Evolutionary conservation across 2,113 vertebrate species (phyloP), one percentile per base, ranked within the genome.

Genomic region (Picathartes gymnocephalus): DNA sequence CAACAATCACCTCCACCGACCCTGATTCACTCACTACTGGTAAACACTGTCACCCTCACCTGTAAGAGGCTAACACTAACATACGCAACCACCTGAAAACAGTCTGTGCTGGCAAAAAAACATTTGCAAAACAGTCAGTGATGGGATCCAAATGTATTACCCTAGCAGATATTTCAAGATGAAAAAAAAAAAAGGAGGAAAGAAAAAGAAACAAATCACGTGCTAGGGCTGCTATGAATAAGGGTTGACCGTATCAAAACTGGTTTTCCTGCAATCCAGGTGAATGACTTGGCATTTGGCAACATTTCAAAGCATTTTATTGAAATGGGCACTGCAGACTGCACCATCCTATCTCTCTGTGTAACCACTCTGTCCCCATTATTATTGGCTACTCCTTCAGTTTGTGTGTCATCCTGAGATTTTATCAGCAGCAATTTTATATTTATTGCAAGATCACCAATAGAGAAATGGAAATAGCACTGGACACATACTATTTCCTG

Each of bases 341-440:
- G 48, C 51, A 44, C 31, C 28, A 71, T 88, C 76, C n/a, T 77
- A 56, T 86, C 64, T 87, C 48, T 48, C 74, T 60, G 33, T 50
- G 47, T 62, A 86, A 60, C 62, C 37, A 21, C 51, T 76, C 73
- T 88, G 71, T 86, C 30, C 60, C 53, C 44, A 78, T 90, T 48
- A 7, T 90, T 92, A 90, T 18, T 62, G 82, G 80, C 51, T 71
- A 74, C 65, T 78, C 56, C 9, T 8, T 62, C 90, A 53, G 65
- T 50, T 82, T 93, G 27, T 64, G 54, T 91, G 76, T 74, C 94
- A 90, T 60, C 18, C 64, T 73, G 56, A 82, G 76, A 86, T 93
- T 94, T 87, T 91, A 86, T 77, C 81, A 81, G 68, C 68, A 84
- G 68, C 48, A 78, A 48, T 95, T 96, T 92, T 74, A 65, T 84